Evolutionary conservation across 2,888 invertebrate species (phyloP).

Genomic region (Pinctada fucata): DNA sequence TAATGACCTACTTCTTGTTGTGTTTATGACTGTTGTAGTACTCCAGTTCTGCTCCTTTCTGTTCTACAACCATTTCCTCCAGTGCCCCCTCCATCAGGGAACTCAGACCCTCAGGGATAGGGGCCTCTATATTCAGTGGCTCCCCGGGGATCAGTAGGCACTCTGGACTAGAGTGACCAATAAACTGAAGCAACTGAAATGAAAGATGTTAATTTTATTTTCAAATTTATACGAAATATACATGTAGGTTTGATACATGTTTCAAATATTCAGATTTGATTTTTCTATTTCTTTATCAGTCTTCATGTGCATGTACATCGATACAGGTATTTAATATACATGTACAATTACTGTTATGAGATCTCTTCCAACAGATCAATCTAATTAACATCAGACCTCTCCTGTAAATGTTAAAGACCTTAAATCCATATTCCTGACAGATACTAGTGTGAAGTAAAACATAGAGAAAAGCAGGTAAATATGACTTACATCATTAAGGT

Average conservation of each 20-base stretch:
- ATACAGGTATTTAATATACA: no score
- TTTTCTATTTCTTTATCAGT: no score
- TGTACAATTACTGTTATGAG: no score
- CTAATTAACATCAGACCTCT: no score
- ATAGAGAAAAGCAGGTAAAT: background rate
- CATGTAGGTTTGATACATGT: no score
- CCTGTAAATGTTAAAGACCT: no score
- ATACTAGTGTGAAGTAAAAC: no score
- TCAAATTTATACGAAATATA: no score
- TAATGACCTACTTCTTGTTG: slow-evolving; percentile 63
- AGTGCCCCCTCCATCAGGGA: slow-evolving; percentile 89
- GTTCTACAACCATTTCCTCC: slow-evolving; percentile 89
- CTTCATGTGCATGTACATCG: no score
- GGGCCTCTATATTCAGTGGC: slow-evolving; percentile 87
- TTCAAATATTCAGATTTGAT: no score
- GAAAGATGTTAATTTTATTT: slow-evolving; percentile 1
- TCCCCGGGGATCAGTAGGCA: slow-evolving; percentile 84
- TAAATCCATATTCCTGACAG: no score
- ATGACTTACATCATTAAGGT: slow-evolving; percentile 89
- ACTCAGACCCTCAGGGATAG: slow-evolving; percentile 80
- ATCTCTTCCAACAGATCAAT: no score
- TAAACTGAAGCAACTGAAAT: slow-evolving; percentile 88
- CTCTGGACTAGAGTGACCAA: slow-evolving; percentile 94
- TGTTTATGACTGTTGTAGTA: slow-evolving; percentile 66
- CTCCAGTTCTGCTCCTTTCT: slow-evolving; percentile 89